These are phyloP conservation scores for Salvelinus namaycush DNA, from an alignment of 2,113 vertebrate genomes.

Conservation along the genomic window DNA sequence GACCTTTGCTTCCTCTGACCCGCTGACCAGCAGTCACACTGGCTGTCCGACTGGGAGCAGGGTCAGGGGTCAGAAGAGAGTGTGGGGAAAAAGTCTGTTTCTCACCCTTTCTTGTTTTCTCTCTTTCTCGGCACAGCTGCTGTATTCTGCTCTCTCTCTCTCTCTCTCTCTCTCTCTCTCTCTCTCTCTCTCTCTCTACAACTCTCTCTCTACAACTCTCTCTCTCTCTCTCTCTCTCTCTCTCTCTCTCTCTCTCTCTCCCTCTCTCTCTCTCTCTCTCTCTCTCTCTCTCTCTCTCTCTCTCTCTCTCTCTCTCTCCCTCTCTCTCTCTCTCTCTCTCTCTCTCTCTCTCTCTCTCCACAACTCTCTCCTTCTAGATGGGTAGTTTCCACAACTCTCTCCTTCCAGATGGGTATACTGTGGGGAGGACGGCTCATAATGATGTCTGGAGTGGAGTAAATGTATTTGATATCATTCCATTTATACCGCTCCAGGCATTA, in stretches of 20 bases:
- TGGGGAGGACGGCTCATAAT: too few species aligned
- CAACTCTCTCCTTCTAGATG: background rate
- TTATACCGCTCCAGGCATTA: too few species aligned
- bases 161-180: too few species aligned
- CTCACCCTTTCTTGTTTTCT: constrained; percentile 18
- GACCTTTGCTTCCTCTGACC: constrained; percentile 53
- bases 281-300: background rate
- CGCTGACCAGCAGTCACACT: constrained; percentile 52
- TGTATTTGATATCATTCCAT: too few species aligned
- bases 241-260: background rate
- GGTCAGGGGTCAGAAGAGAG: constrained; percentile 53
- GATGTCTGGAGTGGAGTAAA: too few species aligned
- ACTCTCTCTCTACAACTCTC: background rate
- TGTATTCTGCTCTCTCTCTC: constrained; percentile 13
- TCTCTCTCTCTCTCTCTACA: background rate
- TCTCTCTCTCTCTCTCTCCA: background rate
- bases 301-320: background rate
- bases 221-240: background rate
- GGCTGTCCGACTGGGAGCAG: constrained; percentile 48
- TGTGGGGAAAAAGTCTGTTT: constrained; percentile 28
- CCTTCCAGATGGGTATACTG: too few species aligned
- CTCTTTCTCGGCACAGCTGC: background rate
- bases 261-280: too few species aligned
- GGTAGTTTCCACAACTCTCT: too few species aligned
- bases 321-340: background rate